Percentiles rank a stretch among this genome's conserved stretches.
Evolutionary conservation across 2,113 vertebrate genomes (phyloP).

Genomic region (Stegostoma tigrinum): DNA sequence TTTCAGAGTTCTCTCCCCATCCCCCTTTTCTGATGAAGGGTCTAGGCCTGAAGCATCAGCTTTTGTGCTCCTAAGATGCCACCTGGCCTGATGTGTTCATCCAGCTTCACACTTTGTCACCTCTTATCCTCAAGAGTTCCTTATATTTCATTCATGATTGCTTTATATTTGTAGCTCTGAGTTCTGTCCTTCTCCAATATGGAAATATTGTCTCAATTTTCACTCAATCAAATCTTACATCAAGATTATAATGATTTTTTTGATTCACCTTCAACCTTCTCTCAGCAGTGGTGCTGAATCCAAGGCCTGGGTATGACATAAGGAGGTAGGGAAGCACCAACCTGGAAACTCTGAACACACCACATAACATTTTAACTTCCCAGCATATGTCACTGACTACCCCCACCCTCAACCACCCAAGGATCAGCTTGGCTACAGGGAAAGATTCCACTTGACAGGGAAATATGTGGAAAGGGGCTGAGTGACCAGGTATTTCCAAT

Average conservation of each 20-base stretch:
- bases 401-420: not conserved
- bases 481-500: no score
- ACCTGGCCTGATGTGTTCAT: no score
- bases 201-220: not conserved
- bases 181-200: not conserved
- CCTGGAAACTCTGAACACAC: no score
- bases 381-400: no score
- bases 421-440: not conserved
- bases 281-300: not conserved
- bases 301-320: not conserved
- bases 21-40: no score
- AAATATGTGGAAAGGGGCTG: not conserved
- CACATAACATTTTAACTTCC: no score
- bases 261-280: not conserved
- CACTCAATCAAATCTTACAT: not conserved
- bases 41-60: no score
- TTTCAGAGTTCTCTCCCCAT: no score
- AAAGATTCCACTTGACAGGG: not conserved
- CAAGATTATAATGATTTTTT: not conserved
- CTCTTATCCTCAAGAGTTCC: not conserved
- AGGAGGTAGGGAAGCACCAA: no score
- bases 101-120: no score
- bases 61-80: no score
- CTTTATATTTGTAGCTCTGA: not conserved
- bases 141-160: not conserved